A percentile compares a stretch with the other conserved stretches of the same genome.
Conservation (phyloP, 1,140 invertebrate genomes). For the Tetranychus urticae region DNA sequence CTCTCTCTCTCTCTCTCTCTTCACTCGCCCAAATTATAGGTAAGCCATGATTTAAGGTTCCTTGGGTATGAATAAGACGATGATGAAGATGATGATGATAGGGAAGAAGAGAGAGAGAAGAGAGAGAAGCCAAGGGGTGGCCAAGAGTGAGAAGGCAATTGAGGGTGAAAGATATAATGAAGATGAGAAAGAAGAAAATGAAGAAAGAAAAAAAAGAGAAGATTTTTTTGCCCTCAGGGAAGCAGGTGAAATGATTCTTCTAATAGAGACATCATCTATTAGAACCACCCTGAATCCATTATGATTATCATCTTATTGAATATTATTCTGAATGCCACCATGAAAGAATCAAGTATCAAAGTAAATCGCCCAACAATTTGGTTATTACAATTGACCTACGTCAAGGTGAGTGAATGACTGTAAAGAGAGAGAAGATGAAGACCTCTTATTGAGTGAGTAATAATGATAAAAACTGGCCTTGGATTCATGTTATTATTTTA, state of each 20-base stretch:
- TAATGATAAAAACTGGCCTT: too few relatives aligned
- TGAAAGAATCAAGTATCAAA: not conserved
- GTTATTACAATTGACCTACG: too few relatives aligned
- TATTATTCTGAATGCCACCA: not conserved
- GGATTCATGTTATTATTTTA: too few relatives aligned
- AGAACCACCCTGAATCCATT: not conserved
- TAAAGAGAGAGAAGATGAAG: too few relatives aligned
- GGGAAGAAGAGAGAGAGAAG: not conserved
- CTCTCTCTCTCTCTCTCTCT: constrained; percentile 3
- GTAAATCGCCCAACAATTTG: too few relatives aligned
- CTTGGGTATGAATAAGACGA: not conserved
- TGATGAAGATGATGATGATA: not conserved
- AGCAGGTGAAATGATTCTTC: not conserved
- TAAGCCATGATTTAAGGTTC: too few relatives aligned
- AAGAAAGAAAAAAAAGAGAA: not conserved
- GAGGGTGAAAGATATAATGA: not conserved
- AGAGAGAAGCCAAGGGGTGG: not conserved
- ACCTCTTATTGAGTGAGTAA: too few relatives aligned
- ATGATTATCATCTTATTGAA: not conserved
- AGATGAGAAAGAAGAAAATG: not conserved
- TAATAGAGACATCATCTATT: not conserved
- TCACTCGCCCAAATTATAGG: constrained; percentile 1
- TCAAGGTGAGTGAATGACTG: too few relatives aligned
- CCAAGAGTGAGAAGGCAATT: not conserved
- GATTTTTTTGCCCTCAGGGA: not conserved